Percentiles rank a stretch among this genome's conserved stretches.
These are phyloP conservation scores for Scatophagus argus DNA, from an alignment of 2,113 vertebrate species.

Conservation along the genomic window DNA sequence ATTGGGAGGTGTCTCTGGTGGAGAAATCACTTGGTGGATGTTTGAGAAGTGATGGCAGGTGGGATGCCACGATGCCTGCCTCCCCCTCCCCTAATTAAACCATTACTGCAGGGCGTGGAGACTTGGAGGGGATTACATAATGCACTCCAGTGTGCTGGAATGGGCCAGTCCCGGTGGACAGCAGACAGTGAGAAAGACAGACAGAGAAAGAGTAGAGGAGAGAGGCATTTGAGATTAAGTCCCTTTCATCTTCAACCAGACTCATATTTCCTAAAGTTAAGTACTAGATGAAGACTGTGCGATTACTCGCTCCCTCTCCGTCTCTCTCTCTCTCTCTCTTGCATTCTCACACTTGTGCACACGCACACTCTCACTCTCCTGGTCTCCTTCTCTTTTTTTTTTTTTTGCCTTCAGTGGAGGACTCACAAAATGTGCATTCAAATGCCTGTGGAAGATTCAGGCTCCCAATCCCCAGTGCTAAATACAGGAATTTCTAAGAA, in stretches of 20 bases:
- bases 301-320: conserved; percentile 68
- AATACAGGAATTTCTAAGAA: conserved; percentile 85
- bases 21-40: conserved; percentile 43
- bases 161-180: conserved; percentile 77
- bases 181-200: conserved; percentile 64
- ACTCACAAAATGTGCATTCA: conserved; percentile 81
- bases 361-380: conserved; percentile 38
- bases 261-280: conserved; percentile 83
- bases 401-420: conserved; percentile 64
- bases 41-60: conserved; percentile 65
- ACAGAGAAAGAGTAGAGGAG: conserved; percentile 63
- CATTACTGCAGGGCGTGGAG: conserved; percentile 78
- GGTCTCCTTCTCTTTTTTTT: conserved; percentile 47
- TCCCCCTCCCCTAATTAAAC: conserved; percentile 77
- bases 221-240: conserved; percentile 82
- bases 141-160: conserved; percentile 70
- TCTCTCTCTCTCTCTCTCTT: conserved; percentile 47
- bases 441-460: conserved; percentile 77
- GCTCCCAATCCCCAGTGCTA: conserved; percentile 81
- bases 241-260: conserved; percentile 85
- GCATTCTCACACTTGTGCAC: conserved; percentile 54
- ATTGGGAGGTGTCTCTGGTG: conserved; percentile 45
- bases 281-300: conserved; percentile 78
- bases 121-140: conserved; percentile 83
- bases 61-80: conserved; percentile 57